Evolutionary conservation across 2,888 invertebrate species (phyloP).

Genomic region (Andrena trimmerana): DNA sequence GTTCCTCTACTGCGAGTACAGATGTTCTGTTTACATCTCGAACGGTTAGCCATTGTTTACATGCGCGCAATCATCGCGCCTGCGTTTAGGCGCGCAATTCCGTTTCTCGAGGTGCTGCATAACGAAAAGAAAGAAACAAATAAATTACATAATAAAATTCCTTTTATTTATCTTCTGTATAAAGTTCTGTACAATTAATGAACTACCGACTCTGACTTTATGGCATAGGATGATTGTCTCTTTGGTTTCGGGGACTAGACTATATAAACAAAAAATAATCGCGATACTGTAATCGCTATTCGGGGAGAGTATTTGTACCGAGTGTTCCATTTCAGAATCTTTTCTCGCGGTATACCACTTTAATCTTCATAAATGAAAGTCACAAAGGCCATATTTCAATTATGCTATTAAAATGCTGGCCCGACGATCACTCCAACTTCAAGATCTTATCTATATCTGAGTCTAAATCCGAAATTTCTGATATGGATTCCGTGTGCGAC

Average conservation of each 20-base stretch:
- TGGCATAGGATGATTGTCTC: constrained; percentile 14
- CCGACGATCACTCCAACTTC: constrained; percentile 66
- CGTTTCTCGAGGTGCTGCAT: not conserved
- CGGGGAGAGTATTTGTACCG: constrained; percentile 7
- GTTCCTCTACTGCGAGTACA: no score
- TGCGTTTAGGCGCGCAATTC: not conserved
- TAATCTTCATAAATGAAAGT: constrained; percentile 1
- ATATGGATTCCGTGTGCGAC: constrained; percentile 53
- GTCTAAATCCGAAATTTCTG: constrained; percentile 77
- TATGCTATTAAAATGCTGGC: not conserved
- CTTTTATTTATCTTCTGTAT: constrained; percentile 18
- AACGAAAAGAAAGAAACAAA: not conserved
- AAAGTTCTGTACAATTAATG: constrained; percentile 27
- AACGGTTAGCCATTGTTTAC: not conserved
- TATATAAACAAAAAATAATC: constrained; percentile 1
- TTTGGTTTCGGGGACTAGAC: constrained; percentile 41
- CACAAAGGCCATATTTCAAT: not conserved
- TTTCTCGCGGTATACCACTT: not conserved
- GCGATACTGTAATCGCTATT: constrained; percentile 10
- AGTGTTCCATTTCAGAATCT: not conserved
- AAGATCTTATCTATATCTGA: constrained; percentile 80
- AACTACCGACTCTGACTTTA: constrained; percentile 1
- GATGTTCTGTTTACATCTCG: no score
- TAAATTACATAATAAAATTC: not conserved
- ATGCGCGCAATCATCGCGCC: not conserved